phyloP scores from a whole-genome alignment of 2,888 invertebrate genomes.

The Stenodema calcarata region DNA sequence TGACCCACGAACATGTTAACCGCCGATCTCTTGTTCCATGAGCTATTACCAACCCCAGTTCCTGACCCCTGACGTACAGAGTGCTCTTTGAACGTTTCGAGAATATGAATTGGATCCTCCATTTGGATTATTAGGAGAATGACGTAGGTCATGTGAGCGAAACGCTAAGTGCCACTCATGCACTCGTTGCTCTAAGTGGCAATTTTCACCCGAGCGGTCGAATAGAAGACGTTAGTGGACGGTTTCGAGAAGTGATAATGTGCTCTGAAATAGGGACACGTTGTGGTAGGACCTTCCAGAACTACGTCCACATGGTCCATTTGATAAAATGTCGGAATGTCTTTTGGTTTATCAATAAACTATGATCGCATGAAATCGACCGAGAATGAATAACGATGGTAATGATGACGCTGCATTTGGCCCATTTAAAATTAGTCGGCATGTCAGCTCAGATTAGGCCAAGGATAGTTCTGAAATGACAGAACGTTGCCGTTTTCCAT shows the following conservation, averaged over 20 bases:
- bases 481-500: too few species aligned
- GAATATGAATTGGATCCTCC: slow-evolving; percentile 34
- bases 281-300: neutral
- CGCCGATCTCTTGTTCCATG: neutral
- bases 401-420: too few species aligned
- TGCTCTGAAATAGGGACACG: neutral
- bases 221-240: neutral
- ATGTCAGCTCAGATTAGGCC: too few species aligned
- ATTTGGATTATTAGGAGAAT: slow-evolving; percentile 24
- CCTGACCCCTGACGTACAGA: neutral
- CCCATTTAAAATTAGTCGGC: too few species aligned
- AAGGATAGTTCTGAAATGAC: too few species aligned
- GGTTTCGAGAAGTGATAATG: neutral
- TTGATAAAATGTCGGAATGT: too few species aligned
- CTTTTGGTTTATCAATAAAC: too few species aligned
- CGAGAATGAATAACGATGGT: too few species aligned
- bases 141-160: neutral
- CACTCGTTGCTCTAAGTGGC: neutral
- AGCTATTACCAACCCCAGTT: neutral
- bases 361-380: too few species aligned
- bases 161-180: slow-evolving; percentile 14
- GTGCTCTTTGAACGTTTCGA: neutral
- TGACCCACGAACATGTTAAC: slow-evolving; percentile 26
- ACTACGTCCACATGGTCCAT: too few species aligned
- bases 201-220: neutral